Percentiles rank a stretch among this genome's conserved stretches.
Evolutionary conservation across 1,140 invertebrate genomes (phyloP).

Genomic region (Maniola jurtina): DNA sequence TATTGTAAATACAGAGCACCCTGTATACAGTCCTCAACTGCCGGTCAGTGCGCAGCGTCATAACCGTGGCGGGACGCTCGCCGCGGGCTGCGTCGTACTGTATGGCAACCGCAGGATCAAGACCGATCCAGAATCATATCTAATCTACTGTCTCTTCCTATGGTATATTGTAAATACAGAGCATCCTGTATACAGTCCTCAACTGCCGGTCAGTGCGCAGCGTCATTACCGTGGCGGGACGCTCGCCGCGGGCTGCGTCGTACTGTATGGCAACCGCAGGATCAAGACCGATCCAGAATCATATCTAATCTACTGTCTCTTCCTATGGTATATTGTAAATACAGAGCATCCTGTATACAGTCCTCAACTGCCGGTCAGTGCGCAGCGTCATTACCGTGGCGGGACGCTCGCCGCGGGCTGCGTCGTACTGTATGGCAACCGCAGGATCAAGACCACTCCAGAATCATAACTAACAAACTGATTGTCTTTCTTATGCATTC

Average conservation of each 20-base stretch:
- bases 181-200: not conserved
- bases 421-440: slow-evolving; percentile 11
- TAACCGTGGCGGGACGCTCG: slow-evolving; percentile 6
- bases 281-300: not conserved
- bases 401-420: slow-evolving; percentile 9
- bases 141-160: not conserved
- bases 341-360: not conserved
- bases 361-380: slow-evolving; percentile 15
- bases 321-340: not conserved
- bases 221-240: slow-evolving; percentile 2
- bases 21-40: slow-evolving; percentile 6
- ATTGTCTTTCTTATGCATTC: not conserved
- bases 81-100: slow-evolving; percentile 1
- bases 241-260: not conserved
- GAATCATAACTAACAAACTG: slow-evolving; percentile 7
- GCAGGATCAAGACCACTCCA: not conserved
- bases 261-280: slow-evolving; percentile 7
- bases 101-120: slow-evolving; percentile 9
- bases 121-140: not conserved
- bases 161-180: not conserved
- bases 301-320: not conserved
- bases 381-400: slow-evolving; percentile 12
- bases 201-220: slow-evolving; percentile 10
- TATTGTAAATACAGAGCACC: not conserved
- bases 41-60: slow-evolving; percentile 7